phyloP scores from a whole-genome alignment of 2,113 vertebrate genomes.

The Chlamydotis undulata region DNA sequence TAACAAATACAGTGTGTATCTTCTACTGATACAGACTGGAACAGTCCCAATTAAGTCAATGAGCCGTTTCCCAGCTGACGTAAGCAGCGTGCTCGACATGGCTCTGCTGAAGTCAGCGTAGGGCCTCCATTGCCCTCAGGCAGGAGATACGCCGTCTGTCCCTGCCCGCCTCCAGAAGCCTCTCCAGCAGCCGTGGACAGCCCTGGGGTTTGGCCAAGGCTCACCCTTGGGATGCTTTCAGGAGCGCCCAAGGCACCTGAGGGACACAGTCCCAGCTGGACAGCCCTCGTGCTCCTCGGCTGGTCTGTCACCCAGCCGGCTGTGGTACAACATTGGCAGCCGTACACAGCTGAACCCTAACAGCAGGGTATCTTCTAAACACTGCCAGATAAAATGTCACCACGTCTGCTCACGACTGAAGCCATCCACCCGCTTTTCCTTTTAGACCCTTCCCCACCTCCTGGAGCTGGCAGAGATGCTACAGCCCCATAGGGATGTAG shows the following conservation, averaged over 20 bases:
- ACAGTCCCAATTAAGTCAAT: background rate
- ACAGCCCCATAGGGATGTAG: rapidly evolving
- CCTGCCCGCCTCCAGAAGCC: background rate
- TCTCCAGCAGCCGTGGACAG: background rate
- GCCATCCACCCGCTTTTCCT: too few relatives aligned
- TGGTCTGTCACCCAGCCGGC: background rate
- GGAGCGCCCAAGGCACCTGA: background rate
- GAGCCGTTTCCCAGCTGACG: background rate
- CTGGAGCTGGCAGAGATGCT: background rate
- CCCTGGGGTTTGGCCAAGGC: rapidly evolving
- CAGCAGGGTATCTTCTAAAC: rapidly evolving
- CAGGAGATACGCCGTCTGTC: rapidly evolving
- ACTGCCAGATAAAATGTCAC: background rate
- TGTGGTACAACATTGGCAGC: rapidly evolving
- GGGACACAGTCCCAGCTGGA: too few relatives aligned
- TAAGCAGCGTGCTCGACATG: rapidly evolving
- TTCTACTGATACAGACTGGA: background rate
- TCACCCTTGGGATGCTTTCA: background rate
- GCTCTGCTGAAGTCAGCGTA: background rate
- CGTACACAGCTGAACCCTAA: rapidly evolving
- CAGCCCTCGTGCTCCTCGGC: rapidly evolving
- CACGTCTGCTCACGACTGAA: background rate
- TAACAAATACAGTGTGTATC: background rate
- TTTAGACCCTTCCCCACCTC: background rate
- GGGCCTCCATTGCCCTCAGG: rapidly evolving